These are phyloP conservation scores for Trachelus iudaicus DNA, from an alignment of 2,888 invertebrate species.

Conservation along the genomic window DNA sequence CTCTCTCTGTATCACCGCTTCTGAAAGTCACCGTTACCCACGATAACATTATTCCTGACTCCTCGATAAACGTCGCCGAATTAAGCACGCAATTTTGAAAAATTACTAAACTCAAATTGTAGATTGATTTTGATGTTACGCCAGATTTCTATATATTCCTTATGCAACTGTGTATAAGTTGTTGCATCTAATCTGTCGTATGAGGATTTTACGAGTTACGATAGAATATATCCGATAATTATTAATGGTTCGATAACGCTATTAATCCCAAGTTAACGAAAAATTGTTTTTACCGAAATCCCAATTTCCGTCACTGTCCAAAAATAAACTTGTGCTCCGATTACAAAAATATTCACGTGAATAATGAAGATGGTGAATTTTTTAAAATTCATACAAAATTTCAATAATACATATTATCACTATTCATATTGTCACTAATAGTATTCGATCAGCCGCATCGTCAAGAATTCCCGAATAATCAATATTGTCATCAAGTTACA, in stretches of 20 bases:
- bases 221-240: background rate
- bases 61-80: no score
- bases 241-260: background rate
- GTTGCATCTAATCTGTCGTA: background rate
- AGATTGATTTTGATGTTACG: background rate
- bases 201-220: background rate
- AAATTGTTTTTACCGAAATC: background rate
- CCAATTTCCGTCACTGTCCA: background rate
- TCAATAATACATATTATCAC: no score
- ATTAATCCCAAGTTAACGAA: background rate
- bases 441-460: no score
- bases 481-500: no score
- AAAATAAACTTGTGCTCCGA: no score
- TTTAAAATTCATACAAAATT: no score
- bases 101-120: background rate
- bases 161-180: background rate
- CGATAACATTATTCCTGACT: no score
- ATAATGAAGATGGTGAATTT: no score
- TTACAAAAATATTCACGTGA: no score
- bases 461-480: no score
- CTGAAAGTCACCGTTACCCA: no score
- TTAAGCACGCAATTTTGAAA: background rate
- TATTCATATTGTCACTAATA: no score
- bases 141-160: background rate
- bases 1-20: background rate